Evolutionary conservation across 1,140 invertebrate species (phyloP).

Genomic region (Spodoptera frugiperda): DNA sequence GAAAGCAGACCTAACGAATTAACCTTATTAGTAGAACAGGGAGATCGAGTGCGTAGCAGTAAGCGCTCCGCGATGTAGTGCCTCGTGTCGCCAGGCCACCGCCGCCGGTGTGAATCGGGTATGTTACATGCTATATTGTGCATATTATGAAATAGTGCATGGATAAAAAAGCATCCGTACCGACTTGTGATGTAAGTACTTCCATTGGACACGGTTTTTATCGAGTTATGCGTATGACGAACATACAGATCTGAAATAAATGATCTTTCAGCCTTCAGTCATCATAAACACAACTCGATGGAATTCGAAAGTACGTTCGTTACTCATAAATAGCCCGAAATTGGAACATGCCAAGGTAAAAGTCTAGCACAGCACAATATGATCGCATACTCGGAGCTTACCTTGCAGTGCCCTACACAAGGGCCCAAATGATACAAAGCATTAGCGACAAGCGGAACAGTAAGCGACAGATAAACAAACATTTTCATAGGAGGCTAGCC

Average conservation of each 20-base stretch:
- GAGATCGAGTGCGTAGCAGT: conserved; percentile 65
- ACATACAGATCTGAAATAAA: background rate
- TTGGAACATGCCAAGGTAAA: conserved; percentile 50
- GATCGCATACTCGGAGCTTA: conserved; percentile 48
- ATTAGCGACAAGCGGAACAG: conserved; percentile 72
- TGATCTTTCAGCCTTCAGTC: background rate
- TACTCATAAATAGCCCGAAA: conserved; percentile 31
- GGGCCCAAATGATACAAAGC: conserved; percentile 65
- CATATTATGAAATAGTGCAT: conserved; percentile 57
- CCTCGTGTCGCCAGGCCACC: conserved; percentile 61
- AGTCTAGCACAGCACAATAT: conserved; percentile 49
- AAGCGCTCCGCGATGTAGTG: conserved; percentile 72
- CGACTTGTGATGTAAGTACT: background rate
- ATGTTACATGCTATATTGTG: conserved; percentile 66
- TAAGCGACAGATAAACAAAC: conserved; percentile 74
- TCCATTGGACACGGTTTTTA: background rate
- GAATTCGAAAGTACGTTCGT: conserved; percentile 14
- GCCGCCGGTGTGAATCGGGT: conserved; percentile 84
- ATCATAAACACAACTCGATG: conserved; percentile 7
- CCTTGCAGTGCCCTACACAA: conserved; percentile 57
- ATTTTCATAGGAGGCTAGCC: conserved; percentile 82
- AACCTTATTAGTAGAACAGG: conserved; percentile 67
- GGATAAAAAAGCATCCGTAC: conserved; percentile 41
- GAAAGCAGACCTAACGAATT: conserved; percentile 79
- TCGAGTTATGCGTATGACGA: conserved; percentile 9